Evolutionary conservation across 2,888 invertebrate species (phyloP), one percentile per base, ranked within the genome.

Genomic region (Thymelicus lineola): DNA sequence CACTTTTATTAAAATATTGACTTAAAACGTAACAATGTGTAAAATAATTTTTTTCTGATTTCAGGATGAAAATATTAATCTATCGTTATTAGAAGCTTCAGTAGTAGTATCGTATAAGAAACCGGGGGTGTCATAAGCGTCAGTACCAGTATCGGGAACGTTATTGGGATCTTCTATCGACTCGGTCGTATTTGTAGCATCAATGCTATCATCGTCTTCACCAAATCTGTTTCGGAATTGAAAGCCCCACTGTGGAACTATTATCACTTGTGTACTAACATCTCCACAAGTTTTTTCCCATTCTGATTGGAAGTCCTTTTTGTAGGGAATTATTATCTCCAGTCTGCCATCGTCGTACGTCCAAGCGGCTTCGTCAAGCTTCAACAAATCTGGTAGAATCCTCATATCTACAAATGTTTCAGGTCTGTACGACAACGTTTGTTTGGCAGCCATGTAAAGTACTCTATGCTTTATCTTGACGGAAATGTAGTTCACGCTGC

Each of bases 381-480:
- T 46, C 45, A 68, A 17, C 17, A 62, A 14, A 17, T 55, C 57
- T 9, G 68, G 68, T 46, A 68, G 35, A 12, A 68, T 68, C 45
- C 68, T 68, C 62, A 68, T 68, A n/a, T 68, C 68, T 0, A 68
- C 55, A 28, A 55, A 68, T 3, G 20, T 46, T 3, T 2, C 0
- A 20, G 53, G 53, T 53, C 14, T 7, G 36, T 42, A 20, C 2
- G 3, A 9, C 35, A 1, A 0, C 12, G 9, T 46, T 42, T 62
- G 68, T 42, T 67, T 6, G 0, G 68, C 68, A 0, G 57, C 57
- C 68, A 68, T 68, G 36, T 68, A 68, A 5, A 68, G 45, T 46
- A 68, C 68, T 5, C 68, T 15, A n/a, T 68, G 46, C 20, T 68
- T 68, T 46, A 68, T 68, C 57, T 45, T 68, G 17, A 68, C 68